These are phyloP conservation scores for Furcula furcula DNA, from an alignment of 2,888 invertebrate genomes.

Conservation along the genomic window DNA sequence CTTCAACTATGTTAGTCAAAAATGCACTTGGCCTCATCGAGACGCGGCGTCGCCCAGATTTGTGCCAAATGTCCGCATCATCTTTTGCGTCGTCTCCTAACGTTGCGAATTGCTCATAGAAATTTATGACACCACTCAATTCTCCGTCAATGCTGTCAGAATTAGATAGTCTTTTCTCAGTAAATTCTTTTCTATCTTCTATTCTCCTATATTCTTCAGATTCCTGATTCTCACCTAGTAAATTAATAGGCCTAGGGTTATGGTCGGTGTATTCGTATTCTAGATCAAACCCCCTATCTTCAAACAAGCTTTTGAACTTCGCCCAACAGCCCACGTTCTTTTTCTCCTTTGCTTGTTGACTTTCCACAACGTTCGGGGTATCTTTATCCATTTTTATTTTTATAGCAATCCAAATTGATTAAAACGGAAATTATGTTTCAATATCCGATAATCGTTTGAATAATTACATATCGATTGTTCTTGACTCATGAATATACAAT, in stretches of 20 bases:
- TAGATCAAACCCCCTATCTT: constrained; percentile 71
- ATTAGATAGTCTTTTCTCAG: constrained; percentile 21
- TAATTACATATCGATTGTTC: constrained; percentile 5
- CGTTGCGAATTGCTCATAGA: constrained; percentile 72
- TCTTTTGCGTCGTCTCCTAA: constrained; percentile 56
- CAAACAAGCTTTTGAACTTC: constrained; percentile 65
- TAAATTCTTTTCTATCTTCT: constrained; percentile 42
- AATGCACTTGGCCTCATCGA: constrained; percentile 69
- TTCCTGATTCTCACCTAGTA: constrained; percentile 43
- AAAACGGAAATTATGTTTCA: constrained; percentile 6
- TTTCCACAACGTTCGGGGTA: constrained; percentile 9
- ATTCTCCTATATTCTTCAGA: constrained; percentile 49
- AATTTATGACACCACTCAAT: constrained; percentile 52
- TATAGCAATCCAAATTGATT: neutral
- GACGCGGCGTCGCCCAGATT: constrained; percentile 53
- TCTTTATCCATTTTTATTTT: constrained; percentile 28
- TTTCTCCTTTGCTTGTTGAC: constrained; percentile 4
- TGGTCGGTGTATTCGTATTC: constrained; percentile 56
- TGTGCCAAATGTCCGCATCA: constrained; percentile 45
- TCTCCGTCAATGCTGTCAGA: constrained; percentile 45
- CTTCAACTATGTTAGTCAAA: constrained; percentile 69
- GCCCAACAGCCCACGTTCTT: constrained; percentile 60
- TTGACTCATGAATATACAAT: constrained; percentile 10
- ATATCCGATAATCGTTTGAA: constrained; percentile 11
- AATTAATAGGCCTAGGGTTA: constrained; percentile 28